phyloP scores from a whole-genome alignment of 2,888 invertebrate species.

The Rapana venosa region DNA sequence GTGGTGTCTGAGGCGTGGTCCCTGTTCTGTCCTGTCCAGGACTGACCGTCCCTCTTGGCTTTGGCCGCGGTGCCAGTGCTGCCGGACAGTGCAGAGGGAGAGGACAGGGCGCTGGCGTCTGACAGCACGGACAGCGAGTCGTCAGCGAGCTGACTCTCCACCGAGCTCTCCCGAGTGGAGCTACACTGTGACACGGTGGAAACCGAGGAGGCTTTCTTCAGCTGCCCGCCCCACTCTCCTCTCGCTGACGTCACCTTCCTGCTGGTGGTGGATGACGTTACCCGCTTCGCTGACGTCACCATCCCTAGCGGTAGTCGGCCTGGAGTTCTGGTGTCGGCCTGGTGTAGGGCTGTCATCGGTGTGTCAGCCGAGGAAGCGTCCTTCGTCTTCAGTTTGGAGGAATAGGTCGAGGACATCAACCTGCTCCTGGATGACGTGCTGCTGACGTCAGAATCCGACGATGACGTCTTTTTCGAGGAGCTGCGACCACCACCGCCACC shows the following conservation, averaged over 20 bases:
- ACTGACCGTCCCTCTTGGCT: neutral
- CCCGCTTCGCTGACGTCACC: neutral
- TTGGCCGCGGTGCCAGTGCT: neutral
- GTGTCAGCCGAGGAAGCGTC: neutral
- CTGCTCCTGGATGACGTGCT: conserved; percentile 24
- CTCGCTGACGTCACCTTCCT: neutral
- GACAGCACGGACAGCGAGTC: conserved; percentile 20
- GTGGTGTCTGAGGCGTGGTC: neutral
- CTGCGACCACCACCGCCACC: neutral
- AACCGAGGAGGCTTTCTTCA: conserved; percentile 11
- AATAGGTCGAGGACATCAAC: conserved; percentile 19
- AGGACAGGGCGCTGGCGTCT: neutral
- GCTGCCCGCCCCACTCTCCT: neutral
- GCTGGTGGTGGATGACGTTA: neutral
- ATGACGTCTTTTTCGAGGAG: conserved; percentile 12
- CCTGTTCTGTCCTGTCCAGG: neutral
- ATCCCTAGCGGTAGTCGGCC: neutral
- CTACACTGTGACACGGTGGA: neutral
- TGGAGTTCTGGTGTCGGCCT: neutral
- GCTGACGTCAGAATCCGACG: conserved; percentile 31
- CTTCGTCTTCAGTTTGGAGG: conserved; percentile 14
- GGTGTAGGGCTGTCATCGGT: neutral
- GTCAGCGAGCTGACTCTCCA: conserved; percentile 50
- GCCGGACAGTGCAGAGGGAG: neutral
- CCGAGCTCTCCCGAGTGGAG: conserved; percentile 51